Conservation (phyloP, 2,113 vertebrate species). For the Dendropsophus ebraccatus region DNA sequence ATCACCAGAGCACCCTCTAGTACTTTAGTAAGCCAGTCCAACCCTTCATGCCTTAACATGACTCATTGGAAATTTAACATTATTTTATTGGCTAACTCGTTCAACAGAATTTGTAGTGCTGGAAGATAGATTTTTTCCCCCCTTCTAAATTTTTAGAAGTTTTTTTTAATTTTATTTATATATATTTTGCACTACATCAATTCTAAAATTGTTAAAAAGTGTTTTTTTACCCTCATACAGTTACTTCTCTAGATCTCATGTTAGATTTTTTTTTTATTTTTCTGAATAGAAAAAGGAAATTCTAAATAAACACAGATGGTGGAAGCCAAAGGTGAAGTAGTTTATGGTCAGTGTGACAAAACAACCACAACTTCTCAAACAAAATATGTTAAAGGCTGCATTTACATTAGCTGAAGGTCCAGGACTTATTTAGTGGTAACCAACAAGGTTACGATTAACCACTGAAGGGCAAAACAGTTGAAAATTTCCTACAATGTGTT, state of each 20-base stretch:
- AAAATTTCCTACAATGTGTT: neutral
- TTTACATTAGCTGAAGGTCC: neutral
- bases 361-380: slow-evolving; percentile 33
- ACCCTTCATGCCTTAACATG: no score
- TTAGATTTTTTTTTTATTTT: slow-evolving; percentile 43
- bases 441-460: neutral
- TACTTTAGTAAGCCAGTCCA: no score
- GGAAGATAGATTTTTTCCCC: no score
- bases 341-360: slow-evolving; percentile 59
- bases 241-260: slow-evolving; percentile 52
- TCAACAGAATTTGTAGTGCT: no score
- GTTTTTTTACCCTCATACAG: slow-evolving; percentile 59
- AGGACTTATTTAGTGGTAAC: neutral
- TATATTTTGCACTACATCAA: slow-evolving; percentile 60
- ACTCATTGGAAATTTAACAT: no score
- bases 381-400: slow-evolving; percentile 43
- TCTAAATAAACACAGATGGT: slow-evolving; percentile 69
- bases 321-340: slow-evolving; percentile 58
- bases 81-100: no score
- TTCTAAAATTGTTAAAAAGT: slow-evolving; percentile 58
- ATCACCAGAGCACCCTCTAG: no score
- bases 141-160: no score
- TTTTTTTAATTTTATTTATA: no score
- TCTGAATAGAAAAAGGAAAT: slow-evolving; percentile 62
- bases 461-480: neutral